Base-by-base conservation (phyloP, 1,140 invertebrate species). In the Eueides isabella region DNA sequence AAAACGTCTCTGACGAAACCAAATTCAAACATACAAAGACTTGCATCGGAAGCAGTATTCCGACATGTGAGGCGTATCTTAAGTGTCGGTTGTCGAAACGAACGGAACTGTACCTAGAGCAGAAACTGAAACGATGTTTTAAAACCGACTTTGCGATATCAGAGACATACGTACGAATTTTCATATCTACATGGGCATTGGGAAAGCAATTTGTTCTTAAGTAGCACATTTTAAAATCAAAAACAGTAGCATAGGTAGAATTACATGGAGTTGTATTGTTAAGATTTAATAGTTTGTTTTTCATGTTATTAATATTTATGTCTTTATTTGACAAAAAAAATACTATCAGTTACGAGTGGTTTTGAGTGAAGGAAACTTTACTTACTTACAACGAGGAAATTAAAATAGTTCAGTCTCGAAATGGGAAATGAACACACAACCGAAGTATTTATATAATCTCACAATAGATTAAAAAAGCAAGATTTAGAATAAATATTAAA, bases 21-120 rank as follows among this genome's bases (percentile, higher is more conserved):
- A 44, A 44, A 48, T 48, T 23, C n/a, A 48, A 48, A 48, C 41
- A 48, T 23, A 23, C 41, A 48, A 48, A 48, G 41, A 48, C 41
- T 48, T 48, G 41, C 41, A 48, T 48, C 41, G 41, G 41, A 48
- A 48, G 41, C 41, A n/a, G 41, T 44, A 44, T 44, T n/a, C 41
- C 41, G n/a, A 19, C 41, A 2, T 44, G 41, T 44, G n/a, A 44
- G 41, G 5, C 41, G 41, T 44, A 44, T 44, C 41, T 44, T 44
- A 44, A 44, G 41, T 44, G 41, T 44, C 41, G 41, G 19, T 5
- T 44, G n/a, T 19, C 41, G 41, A 44, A 44, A 44, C 41, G 41
- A 44, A 44, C n/a, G n/a, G 41, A 44, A 44, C 41, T 5, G n/a
- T 19, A 44, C 41, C 41, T 19, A n/a, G 16, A 44, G 41, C 19